Conservation (phyloP, 2,797 vertebrate genomes). For the Sebastes matsubarae region DNA sequence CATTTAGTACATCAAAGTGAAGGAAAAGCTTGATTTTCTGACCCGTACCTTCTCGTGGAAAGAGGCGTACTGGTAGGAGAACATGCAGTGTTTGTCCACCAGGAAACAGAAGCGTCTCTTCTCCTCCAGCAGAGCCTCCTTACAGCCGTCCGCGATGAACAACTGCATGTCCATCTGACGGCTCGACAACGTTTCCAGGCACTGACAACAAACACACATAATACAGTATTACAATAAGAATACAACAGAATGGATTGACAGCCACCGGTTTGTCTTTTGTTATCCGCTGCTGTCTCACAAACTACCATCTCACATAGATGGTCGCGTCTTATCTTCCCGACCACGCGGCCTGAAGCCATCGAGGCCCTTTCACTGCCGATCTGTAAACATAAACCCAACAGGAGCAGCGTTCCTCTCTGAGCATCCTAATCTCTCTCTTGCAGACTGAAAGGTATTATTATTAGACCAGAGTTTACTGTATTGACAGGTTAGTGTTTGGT, state of each 20-base stretch:
- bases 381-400: slow-evolving; percentile 23
- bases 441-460: slow-evolving; percentile 44
- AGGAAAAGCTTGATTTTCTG: neutral
- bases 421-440: slow-evolving; percentile 59
- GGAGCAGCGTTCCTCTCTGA: slow-evolving; percentile 15
- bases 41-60: slow-evolving; percentile 89
- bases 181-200: slow-evolving; percentile 83
- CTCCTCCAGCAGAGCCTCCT: slow-evolving; percentile 95
- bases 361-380: slow-evolving; percentile 14
- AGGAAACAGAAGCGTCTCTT: slow-evolving; percentile 97
- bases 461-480: slow-evolving; percentile 19
- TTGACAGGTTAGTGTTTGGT: slow-evolving; percentile 25
- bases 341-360: slow-evolving; percentile 35
- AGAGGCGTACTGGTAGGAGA: slow-evolving; percentile 85
- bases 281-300: neutral
- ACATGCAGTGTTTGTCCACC: slow-evolving; percentile 96
- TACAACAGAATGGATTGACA: neutral
- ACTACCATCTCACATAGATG: neutral
- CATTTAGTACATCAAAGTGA: too few relatives aligned
- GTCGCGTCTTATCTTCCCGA: slow-evolving; percentile 49
- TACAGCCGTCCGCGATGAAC: slow-evolving; percentile 94
- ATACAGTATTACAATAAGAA: neutral
- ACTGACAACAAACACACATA: slow-evolving; percentile 59
- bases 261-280: neutral
- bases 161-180: slow-evolving; percentile 94